Percentiles rank a stretch among this genome's conserved stretches.
phyloP scores from a whole-genome alignment of 2,113 vertebrate species.

The Hyperopisus bebe region DNA sequence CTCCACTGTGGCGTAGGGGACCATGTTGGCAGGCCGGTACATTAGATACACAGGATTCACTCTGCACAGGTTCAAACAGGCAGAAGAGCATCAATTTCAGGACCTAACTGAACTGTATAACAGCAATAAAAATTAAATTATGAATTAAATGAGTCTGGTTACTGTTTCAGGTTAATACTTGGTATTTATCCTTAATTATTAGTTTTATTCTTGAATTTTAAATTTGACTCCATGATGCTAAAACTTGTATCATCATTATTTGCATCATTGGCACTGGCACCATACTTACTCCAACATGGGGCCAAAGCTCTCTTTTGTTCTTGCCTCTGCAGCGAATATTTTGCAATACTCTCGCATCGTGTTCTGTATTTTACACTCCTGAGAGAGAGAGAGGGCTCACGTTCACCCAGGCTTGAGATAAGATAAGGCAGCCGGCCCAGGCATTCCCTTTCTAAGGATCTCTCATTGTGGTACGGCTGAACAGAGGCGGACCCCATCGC shows the following conservation, averaged over 20 bases:
- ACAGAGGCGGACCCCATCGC: neutral
- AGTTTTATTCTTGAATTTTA: neutral
- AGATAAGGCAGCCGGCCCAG: neutral
- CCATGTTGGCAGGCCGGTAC: conserved; percentile 86
- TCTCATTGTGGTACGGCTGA: neutral
- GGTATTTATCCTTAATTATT: neutral
- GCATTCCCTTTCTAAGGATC: neutral
- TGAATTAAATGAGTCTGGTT: neutral
- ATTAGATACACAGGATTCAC: conserved; percentile 84
- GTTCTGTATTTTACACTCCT: conserved; percentile 96
- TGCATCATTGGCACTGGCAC: neutral
- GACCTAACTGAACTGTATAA: neutral
- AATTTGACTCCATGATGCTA: neutral
- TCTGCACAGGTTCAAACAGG: conserved; percentile 52
- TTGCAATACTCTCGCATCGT: conserved; percentile 92
- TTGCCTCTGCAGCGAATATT: conserved; percentile 87
- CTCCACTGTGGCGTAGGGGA: conserved; percentile 89
- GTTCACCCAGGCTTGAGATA: neutral
- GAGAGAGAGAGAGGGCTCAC: conserved; percentile 27
- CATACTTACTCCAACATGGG: conserved; percentile 77
- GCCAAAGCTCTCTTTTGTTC: conserved; percentile 75
- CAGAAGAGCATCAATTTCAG: neutral
- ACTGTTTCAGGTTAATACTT: neutral
- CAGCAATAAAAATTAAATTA: neutral
- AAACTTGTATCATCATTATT: neutral